These are phyloP conservation scores for Drosophila nasuta DNA, from an alignment of 1,140 invertebrate species.

Conservation along the genomic window DNA sequence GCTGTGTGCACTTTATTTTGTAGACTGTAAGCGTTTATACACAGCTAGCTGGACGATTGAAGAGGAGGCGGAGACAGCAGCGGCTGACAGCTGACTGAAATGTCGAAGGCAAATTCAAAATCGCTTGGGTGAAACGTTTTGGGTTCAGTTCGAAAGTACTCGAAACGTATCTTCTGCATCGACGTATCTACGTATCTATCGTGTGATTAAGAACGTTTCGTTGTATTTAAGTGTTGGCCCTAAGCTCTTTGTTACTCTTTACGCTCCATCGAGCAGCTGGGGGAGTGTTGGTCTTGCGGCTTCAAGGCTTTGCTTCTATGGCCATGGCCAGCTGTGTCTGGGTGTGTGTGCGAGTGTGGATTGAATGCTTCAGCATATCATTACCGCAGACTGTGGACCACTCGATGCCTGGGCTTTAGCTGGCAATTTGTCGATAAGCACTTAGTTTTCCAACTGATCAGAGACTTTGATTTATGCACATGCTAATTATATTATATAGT, in stretches of 20 bases:
- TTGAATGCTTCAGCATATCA: constrained; percentile 43
- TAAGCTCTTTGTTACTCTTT: constrained; percentile 63
- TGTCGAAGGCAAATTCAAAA: constrained; percentile 53
- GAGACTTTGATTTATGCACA: constrained; percentile 12
- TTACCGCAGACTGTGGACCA: constrained; percentile 39
- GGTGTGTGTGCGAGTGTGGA: constrained; percentile 4
- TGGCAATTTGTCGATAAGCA: constrained; percentile 43
- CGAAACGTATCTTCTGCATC: constrained; percentile 20
- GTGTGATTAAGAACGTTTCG: constrained; percentile 75
- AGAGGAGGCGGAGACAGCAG: neutral
- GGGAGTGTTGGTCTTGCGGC: constrained; percentile 14
- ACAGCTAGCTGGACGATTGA: neutral
- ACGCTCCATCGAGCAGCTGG: constrained; percentile 46
- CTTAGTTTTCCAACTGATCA: constrained; percentile 5
- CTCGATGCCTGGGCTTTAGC: constrained; percentile 29
- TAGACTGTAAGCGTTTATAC: constrained; percentile 64
- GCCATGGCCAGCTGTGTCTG: constrained; percentile 13
- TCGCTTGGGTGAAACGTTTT: constrained; percentile 16
- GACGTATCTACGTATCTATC: constrained; percentile 50
- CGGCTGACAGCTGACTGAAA: constrained; percentile 72
- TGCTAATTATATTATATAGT: constrained; percentile 5
- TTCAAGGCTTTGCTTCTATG: neutral
- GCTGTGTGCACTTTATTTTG: constrained; percentile 60
- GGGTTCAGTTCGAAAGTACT: constrained; percentile 31
- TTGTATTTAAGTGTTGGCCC: constrained; percentile 71